Conservation (phyloP, 2,113 vertebrate genomes). For the Collichthys lucidus region DNA sequence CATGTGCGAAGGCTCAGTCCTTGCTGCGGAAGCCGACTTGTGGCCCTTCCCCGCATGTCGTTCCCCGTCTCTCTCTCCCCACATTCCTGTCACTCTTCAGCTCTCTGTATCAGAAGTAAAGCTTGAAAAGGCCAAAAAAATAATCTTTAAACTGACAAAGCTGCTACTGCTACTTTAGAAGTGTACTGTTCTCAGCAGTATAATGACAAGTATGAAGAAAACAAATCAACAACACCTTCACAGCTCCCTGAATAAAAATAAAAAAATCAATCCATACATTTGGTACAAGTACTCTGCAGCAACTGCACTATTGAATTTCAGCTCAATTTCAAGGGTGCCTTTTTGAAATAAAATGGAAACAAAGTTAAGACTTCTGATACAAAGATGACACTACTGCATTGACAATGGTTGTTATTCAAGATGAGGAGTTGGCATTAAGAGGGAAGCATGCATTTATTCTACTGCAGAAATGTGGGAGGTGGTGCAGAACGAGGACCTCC, state of each 20-base stretch:
- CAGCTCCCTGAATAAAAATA: constrained; percentile 42
- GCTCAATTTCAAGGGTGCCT: constrained; percentile 8
- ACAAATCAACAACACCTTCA: constrained; percentile 48
- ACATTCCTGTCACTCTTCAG: too few species aligned
- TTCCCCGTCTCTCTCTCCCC: too few species aligned
- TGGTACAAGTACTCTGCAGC: constrained; percentile 23
- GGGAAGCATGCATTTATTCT: constrained; percentile 20
- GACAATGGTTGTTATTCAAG: constrained; percentile 34
- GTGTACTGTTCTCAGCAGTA: constrained; percentile 2
- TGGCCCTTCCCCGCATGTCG: too few species aligned
- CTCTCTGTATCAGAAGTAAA: too few species aligned
- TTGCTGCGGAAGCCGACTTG: too few species aligned
- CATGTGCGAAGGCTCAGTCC: too few species aligned
- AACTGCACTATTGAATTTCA: constrained; percentile 56
- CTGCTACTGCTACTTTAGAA: constrained; percentile 30
- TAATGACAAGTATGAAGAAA: constrained; percentile 51
- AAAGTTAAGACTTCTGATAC: constrained; percentile 19
- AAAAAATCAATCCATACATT: constrained; percentile 54
- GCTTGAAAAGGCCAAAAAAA: too few species aligned
- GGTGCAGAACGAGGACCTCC: constrained; percentile 18
- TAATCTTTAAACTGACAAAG: constrained; percentile 23
- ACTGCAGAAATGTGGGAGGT: constrained; percentile 16
- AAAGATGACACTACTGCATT: neutral
- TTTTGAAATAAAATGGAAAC: constrained; percentile 16
- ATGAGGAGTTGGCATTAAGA: constrained; percentile 35